phyloP scores from a whole-genome alignment of 2,113 vertebrate genomes.

The Rhinolophus ferrumequinum region DNA sequence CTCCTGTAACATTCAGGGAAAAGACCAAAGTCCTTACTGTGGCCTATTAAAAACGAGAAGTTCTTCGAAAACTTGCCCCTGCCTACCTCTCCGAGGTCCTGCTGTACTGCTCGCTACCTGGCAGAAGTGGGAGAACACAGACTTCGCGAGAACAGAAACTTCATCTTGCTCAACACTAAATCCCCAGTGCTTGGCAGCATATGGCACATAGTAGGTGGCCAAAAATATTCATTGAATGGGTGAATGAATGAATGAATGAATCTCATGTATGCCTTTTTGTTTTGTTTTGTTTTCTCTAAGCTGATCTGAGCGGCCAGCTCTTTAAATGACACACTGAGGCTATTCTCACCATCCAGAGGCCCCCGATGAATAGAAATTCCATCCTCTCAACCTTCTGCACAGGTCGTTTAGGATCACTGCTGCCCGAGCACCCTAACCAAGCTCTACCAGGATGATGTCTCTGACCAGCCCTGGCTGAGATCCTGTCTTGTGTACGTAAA shows the following conservation, averaged over 20 bases:
- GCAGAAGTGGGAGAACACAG: neutral
- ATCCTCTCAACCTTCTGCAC: neutral
- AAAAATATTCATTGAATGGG: neutral
- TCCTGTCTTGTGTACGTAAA: neutral
- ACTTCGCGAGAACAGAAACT: neutral
- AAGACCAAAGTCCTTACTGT: neutral
- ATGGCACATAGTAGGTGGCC: neutral
- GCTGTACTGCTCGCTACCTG: too few relatives aligned
- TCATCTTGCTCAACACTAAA: neutral
- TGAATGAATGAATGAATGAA: neutral
- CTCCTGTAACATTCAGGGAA: neutral
- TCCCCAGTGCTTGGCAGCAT: neutral
- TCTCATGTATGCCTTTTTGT: too few relatives aligned
- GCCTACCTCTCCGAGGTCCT: too few relatives aligned
- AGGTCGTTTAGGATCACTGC: too few relatives aligned
- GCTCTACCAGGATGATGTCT: neutral
- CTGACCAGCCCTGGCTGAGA: neutral
- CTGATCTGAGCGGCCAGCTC: neutral
- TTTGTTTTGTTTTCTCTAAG: neutral
- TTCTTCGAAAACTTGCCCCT: neutral
- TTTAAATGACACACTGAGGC: neutral
- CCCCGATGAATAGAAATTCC: neutral
- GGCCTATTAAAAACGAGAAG: neutral
- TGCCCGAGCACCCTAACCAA: neutral
- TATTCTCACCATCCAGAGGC: neutral